phyloP scores from a whole-genome alignment of 2,888 invertebrate genomes.

The Auanema sp. region DNA sequence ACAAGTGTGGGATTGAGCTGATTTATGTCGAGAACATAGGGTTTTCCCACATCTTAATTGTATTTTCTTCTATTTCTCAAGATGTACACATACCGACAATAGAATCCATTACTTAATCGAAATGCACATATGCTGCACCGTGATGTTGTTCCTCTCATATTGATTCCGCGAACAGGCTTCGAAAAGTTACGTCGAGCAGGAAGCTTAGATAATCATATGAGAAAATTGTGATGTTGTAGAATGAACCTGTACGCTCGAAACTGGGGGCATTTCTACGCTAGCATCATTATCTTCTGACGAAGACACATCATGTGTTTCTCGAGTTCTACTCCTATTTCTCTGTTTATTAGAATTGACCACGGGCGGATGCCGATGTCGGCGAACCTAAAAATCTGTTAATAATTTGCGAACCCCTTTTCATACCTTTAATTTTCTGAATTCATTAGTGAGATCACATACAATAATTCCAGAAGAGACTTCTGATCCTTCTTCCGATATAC shows the following conservation, averaged over 20 bases:
- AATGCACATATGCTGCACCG: constrained; percentile 33
- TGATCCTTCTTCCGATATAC: constrained; percentile 11
- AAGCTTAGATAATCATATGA: background rate
- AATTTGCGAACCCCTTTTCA: background rate
- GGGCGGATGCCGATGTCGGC: constrained; percentile 10
- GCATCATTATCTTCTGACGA: constrained; percentile 19
- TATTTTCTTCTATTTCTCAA: background rate
- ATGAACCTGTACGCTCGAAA: background rate
- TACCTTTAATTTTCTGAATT: constrained; percentile 34
- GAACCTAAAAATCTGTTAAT: background rate
- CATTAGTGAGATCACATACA: constrained; percentile 34
- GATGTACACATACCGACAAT: constrained; percentile 24
- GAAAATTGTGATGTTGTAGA: background rate
- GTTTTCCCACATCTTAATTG: constrained; percentile 31
- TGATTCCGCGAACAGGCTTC: background rate
- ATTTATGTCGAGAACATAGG: constrained; percentile 28
- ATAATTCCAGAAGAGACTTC: constrained; percentile 42
- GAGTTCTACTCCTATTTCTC: constrained; percentile 15
- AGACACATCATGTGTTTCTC: constrained; percentile 15
- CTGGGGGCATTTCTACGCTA: constrained; percentile 1
- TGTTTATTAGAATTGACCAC: constrained; percentile 1
- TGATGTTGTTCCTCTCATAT: background rate
- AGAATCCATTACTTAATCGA: constrained; percentile 21
- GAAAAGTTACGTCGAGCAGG: background rate
- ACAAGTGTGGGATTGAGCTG: constrained; percentile 23